phyloP scores from a whole-genome alignment of 2,113 vertebrate species.

The Myrmecobius fasciatus region DNA sequence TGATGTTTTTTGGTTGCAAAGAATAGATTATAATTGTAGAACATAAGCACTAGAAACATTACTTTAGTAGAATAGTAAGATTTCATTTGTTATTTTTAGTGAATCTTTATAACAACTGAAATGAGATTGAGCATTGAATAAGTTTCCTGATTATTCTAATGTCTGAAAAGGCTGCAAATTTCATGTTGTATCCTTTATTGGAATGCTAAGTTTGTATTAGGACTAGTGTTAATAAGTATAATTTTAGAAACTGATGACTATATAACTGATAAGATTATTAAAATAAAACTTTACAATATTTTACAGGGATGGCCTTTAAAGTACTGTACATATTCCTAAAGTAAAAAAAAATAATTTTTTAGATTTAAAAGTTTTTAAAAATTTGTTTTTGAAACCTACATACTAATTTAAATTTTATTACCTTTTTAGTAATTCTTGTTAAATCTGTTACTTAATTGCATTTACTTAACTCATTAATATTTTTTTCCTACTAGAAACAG shows the following conservation, averaged over 20 bases:
- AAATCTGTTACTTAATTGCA: slow-evolving; percentile 36
- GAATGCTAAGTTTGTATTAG: background rate
- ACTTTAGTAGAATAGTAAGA: background rate
- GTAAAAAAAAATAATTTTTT: too few relatives aligned
- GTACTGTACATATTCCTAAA: slow-evolving; percentile 2
- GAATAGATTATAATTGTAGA: background rate
- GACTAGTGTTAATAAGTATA: background rate
- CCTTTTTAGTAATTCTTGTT: slow-evolving; percentile 53
- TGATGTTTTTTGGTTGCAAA: background rate
- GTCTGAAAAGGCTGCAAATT: background rate
- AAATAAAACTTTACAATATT: background rate
- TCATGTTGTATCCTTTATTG: background rate
- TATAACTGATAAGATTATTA: background rate
- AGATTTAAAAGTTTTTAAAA: slow-evolving; percentile 55
- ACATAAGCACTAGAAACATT: background rate
- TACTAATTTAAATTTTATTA: slow-evolving; percentile 37
- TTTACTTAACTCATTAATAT: slow-evolving; percentile 50
- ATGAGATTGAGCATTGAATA: background rate
- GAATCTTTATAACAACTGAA: background rate
- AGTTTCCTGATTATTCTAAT: background rate
- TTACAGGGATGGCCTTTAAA: background rate
- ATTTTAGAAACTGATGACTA: background rate
- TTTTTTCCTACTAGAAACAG: slow-evolving; percentile 76
- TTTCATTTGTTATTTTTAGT: background rate
- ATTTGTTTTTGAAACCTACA: slow-evolving; percentile 35